A percentile compares a stretch with the other conserved stretches of the same genome.
Evolutionary conservation across 2,113 vertebrate genomes (phyloP).

Genomic region (Campylomormyrus numenius): DNA sequence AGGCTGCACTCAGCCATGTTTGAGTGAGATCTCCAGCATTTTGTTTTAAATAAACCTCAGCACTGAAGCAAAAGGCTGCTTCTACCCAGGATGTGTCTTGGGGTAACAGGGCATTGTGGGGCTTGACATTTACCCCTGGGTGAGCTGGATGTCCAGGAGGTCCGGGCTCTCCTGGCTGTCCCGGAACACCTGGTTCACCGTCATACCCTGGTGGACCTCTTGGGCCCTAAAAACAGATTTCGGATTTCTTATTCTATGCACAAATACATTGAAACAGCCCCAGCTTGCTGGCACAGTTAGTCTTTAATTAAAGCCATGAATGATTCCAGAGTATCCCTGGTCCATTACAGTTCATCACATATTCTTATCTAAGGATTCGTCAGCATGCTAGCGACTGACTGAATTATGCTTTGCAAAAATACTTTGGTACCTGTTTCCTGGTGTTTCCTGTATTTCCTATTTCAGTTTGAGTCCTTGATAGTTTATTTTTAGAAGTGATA

Average conservation of each 20-base stretch:
- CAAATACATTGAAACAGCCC: neutral
- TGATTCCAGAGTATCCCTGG: neutral
- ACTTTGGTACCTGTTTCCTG: neutral
- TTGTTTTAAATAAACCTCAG: neutral
- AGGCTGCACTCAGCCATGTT: neutral
- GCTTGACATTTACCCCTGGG: conserved; percentile 62
- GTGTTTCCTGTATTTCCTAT: neutral
- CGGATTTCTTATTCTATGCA: neutral
- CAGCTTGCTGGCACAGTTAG: neutral
- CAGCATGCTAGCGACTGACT: neutral
- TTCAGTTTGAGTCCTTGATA: neutral
- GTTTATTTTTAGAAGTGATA: neutral
- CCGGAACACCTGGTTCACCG: conserved; percentile 91
- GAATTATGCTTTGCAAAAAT: neutral
- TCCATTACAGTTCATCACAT: neutral
- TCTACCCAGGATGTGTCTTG: neutral
- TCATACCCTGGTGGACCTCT: conserved; percentile 80
- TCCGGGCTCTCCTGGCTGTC: conserved; percentile 84
- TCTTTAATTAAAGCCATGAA: neutral
- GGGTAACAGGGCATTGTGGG: conserved; percentile 46
- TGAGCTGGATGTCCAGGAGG: conserved; percentile 81
- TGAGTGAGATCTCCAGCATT: neutral
- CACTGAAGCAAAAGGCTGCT: neutral
- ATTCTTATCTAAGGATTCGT: neutral
- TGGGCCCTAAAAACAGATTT: conserved; percentile 63